Conservation (phyloP, 2,113 vertebrate genomes). For the Chaenocephalus aceratus region DNA sequence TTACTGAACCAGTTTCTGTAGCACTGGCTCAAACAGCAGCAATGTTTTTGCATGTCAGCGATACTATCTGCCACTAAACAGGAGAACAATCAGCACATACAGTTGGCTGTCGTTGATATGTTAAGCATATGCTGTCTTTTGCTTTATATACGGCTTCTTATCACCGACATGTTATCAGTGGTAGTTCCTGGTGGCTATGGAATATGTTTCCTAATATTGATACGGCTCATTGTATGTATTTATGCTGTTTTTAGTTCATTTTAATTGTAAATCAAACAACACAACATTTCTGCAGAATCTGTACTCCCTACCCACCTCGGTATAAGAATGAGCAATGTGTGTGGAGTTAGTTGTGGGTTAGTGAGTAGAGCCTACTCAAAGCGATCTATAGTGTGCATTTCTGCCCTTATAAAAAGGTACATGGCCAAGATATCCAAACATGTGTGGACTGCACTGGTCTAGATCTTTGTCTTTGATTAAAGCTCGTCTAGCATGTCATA, state of each 20-base stretch:
- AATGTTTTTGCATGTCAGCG: slow-evolving; percentile 8
- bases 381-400: neutral
- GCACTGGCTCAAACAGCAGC: neutral
- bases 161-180: neutral
- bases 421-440: neutral
- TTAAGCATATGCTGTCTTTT: neutral
- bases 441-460: neutral
- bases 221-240: neutral
- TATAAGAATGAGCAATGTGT: neutral
- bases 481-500: slow-evolving; percentile 16
- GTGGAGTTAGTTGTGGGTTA: neutral
- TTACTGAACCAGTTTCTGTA: neutral
- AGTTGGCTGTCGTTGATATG: neutral
- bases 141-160: neutral
- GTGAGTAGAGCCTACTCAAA: neutral
- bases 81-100: neutral
- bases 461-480: slow-evolving; percentile 31
- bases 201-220: neutral
- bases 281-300: neutral
- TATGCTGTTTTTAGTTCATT: neutral
- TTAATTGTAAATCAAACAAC: neutral
- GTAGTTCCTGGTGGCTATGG: neutral
- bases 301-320: neutral
- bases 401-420: neutral
- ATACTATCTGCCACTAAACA: neutral